Evolutionary conservation across 2,888 invertebrate species (phyloP), one percentile per base, ranked within the genome.

Genomic region (Rhorus exstirpatorius): DNA sequence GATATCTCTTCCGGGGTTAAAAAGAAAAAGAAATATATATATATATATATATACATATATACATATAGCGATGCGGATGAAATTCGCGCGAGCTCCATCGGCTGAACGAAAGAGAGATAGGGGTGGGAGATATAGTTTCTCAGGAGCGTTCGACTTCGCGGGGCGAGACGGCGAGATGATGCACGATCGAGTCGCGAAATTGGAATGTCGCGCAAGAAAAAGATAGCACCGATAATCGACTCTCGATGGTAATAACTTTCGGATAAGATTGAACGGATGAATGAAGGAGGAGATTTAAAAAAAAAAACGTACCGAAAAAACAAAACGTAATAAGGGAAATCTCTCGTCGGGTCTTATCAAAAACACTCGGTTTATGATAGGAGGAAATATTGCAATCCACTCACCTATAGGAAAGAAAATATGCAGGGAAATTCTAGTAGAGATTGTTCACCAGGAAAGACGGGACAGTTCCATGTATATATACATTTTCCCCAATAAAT

Each of bases 171-270:
- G 26, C 44, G 35, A 46, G 21, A 71, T 67, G 79, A 82, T 79
- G 75, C 82, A 79, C 82, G 79, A 82, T 21, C 79, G 82, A 65
- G 65, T 82, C 65, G 79, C 60, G 82, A 79, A 75, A 82, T 82
- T 82, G 82, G 70, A 82, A 79, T 82, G 82, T 76, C 81, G 81
- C 70, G 65, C 61, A 19, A 38, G 82, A 51, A 79, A 75, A 75
- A 79, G 70, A 82, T 79, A 65, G 67, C 51, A 51, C 35, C 71
- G 82, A 82, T 82, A 82, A 82, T 79, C 82, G 79, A 60, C 71
- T 60, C 75, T 65, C 38, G 79, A 79, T 82, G 63, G 82, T 76
- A 82, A 79, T 82, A 82, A 79, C 82, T 79, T 71, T 65, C 35
- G 71, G 79, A 75, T 75, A 58, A 79, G 58, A 79, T 75, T 41